Conservation (phyloP, 2,797 vertebrate genomes). For the Sebastes paucispinis region DNA sequence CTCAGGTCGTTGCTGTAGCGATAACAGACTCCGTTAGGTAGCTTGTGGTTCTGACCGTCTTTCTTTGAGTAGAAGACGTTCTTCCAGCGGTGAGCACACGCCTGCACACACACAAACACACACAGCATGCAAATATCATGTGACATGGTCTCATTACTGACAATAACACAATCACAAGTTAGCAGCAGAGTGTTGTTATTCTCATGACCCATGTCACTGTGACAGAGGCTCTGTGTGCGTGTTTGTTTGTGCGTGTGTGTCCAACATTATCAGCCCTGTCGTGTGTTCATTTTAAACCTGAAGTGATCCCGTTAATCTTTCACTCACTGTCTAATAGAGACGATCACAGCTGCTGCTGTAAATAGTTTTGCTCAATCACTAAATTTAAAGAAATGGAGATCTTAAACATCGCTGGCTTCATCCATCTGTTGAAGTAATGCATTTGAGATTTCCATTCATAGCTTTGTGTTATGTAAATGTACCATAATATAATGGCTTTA, state of each 20-base stretch:
- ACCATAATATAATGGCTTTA: not conserved
- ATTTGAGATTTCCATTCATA: not conserved
- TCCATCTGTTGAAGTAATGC: not conserved
- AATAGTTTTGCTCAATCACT: not conserved
- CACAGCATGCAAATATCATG: constrained; percentile 21
- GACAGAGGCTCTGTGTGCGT: not conserved
- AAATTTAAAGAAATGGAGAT: not conserved
- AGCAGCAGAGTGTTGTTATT: constrained; percentile 23
- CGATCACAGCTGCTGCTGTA: not conserved
- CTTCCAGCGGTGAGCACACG: constrained; percentile 98
- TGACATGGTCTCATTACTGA: constrained; percentile 44
- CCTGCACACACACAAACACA: constrained; percentile 75
- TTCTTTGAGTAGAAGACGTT: constrained; percentile 86
- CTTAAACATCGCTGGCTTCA: not conserved
- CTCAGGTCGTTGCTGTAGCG: constrained; percentile 82
- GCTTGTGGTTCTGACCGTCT: constrained; percentile 84
- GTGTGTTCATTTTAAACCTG: not conserved
- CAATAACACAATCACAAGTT: constrained; percentile 48
- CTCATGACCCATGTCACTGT: constrained; percentile 37
- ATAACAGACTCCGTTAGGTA: constrained; percentile 91
- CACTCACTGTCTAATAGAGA: not conserved
- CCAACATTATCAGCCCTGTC: not conserved
- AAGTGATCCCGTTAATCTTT: not conserved
- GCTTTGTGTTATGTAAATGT: not conserved
- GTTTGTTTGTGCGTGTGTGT: not conserved